phyloP scores from a whole-genome alignment of 2,113 vertebrate genomes.

The Zootoca vivipara region DNA sequence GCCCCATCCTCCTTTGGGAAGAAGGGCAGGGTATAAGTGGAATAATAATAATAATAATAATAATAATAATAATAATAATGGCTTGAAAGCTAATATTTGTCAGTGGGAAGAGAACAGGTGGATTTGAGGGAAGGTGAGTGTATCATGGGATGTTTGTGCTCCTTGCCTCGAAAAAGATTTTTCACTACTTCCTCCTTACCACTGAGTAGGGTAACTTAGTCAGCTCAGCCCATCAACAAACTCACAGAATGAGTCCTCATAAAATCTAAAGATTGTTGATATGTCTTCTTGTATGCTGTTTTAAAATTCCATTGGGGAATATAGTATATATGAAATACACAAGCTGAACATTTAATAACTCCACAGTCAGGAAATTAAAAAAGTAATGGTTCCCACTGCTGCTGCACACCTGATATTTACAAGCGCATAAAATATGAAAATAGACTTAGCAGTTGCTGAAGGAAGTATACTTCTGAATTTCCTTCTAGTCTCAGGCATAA shows the following conservation, averaged over 20 bases:
- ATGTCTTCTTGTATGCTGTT: neutral
- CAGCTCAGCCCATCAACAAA: neutral
- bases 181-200: neutral
- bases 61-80: too few relatives aligned
- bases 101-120: neutral
- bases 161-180: neutral
- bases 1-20: too few relatives aligned
- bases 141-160: neutral
- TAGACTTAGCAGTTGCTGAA: neutral
- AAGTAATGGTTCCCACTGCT: neutral
- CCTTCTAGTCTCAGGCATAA: neutral
- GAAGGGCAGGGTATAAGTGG: too few relatives aligned
- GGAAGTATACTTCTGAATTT: slow-evolving; percentile 5
- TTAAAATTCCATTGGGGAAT: slow-evolving; percentile 8
- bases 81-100: neutral
- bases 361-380: slow-evolving; percentile 34
- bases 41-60: too few relatives aligned
- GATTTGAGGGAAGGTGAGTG: neutral
- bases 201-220: neutral
- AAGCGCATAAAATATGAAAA: slow-evolving; percentile 26
- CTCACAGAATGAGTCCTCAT: neutral
- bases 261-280: slow-evolving; percentile 3
- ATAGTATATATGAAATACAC: slow-evolving; percentile 10
- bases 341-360: slow-evolving; percentile 10
- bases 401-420: neutral